Conservation (phyloP, 2,797 vertebrate genomes). For the Pelodytes ibericus region DNA sequence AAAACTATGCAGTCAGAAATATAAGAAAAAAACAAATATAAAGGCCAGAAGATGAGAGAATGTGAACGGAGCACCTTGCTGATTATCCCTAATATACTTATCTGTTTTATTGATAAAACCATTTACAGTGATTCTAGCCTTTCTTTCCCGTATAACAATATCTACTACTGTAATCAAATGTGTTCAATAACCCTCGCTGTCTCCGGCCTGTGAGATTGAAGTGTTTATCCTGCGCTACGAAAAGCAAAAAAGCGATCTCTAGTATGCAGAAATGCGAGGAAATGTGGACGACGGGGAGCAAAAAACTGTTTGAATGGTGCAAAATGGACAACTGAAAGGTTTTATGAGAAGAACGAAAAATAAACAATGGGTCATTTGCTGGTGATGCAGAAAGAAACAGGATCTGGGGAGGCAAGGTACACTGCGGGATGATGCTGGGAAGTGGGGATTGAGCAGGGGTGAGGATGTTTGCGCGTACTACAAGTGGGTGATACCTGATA, state of each 20-base stretch:
- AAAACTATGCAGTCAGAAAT: not conserved
- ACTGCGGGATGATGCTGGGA: too few relatives aligned
- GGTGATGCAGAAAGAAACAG: too few relatives aligned
- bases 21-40: not conserved
- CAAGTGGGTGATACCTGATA: too few relatives aligned
- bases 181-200: not conserved
- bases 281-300: not conserved
- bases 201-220: not conserved
- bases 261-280: not conserved
- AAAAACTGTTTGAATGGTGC: not conserved
- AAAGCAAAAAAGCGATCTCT: not conserved
- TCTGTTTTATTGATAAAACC: conserved; percentile 1
- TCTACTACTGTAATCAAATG: not conserved
- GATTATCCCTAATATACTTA: conserved; percentile 4
- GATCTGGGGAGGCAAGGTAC: not conserved
- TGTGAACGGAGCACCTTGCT: not conserved
- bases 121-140: not conserved
- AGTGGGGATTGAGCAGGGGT: not conserved
- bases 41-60: not conserved
- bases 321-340: not conserved
- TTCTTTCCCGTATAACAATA: not conserved
- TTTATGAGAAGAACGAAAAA: too few relatives aligned
- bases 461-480: too few relatives aligned
- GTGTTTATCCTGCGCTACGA: not conserved
- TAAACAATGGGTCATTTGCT: too few relatives aligned